Conservation (phyloP, 2,113 vertebrate species). For the Leucopsar rothschildi region DNA sequence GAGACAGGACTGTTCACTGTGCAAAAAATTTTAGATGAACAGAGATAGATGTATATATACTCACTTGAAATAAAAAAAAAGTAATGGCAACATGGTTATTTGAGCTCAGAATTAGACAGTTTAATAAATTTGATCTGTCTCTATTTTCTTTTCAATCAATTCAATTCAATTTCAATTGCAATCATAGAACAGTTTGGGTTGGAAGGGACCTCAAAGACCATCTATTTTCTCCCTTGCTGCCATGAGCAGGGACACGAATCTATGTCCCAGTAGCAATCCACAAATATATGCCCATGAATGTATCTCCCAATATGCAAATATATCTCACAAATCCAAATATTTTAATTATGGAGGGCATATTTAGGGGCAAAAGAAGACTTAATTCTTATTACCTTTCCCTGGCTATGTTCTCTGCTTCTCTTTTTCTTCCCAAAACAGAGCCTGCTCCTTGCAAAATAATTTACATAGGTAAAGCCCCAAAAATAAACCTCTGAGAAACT, state of each 20-base stretch:
- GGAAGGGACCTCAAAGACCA: background rate
- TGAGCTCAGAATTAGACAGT: background rate
- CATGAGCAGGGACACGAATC: rapidly evolving
- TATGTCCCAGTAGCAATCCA: background rate
- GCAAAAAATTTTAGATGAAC: background rate
- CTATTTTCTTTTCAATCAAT: background rate
- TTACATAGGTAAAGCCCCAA: background rate
- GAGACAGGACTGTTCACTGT: background rate
- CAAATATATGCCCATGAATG: background rate
- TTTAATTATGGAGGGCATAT: background rate
- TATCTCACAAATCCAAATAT: background rate
- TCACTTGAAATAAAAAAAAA: background rate
- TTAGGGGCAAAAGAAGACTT: background rate
- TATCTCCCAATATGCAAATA: background rate
- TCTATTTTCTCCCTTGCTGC: background rate
- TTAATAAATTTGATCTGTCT: background rate
- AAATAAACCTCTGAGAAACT: background rate
- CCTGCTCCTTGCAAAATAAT: background rate
- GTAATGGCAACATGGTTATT: background rate
- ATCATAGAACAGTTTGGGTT: background rate
- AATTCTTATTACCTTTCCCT: background rate
- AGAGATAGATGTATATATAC: background rate
- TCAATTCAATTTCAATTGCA: background rate
- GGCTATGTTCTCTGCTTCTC: background rate
- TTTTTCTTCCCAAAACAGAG: background rate